These are phyloP conservation scores for Acleris emargana DNA, from an alignment of 2,888 invertebrate species.

Conservation along the genomic window DNA sequence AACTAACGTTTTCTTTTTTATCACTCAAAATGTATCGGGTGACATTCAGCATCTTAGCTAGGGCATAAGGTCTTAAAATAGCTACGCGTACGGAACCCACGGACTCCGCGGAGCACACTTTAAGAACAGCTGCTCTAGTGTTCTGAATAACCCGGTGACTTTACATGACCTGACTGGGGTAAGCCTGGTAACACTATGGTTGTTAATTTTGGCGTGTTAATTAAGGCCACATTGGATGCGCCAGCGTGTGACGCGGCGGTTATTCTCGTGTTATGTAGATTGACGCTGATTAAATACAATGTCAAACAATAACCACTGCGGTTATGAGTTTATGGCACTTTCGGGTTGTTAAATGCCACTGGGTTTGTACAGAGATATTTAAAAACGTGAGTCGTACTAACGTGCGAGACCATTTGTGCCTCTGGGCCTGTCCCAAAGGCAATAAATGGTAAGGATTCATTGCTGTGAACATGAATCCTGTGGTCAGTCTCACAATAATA, in stretches of 20 bases:
- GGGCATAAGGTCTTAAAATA: too few species aligned
- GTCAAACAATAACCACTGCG: slow-evolving; percentile 28
- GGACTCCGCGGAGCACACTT: too few species aligned
- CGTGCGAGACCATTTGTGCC: background rate
- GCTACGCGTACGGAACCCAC: too few species aligned
- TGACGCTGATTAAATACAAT: slow-evolving; percentile 37
- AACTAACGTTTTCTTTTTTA: too few species aligned
- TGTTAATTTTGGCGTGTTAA: slow-evolving; percentile 35
- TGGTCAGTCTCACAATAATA: too few species aligned
- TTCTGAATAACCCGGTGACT: too few species aligned
- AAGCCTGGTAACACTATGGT: slow-evolving; percentile 3
- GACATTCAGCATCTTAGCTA: too few species aligned
- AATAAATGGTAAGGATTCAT: too few species aligned
- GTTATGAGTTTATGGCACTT: slow-evolving; percentile 10
- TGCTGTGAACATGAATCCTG: too few species aligned
- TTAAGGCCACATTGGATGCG: slow-evolving; percentile 28
- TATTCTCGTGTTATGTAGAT: slow-evolving; percentile 36
- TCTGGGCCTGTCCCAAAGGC: too few species aligned
- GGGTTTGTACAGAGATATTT: background rate
- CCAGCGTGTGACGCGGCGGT: slow-evolving; percentile 28
- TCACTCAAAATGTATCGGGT: too few species aligned
- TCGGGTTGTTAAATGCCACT: background rate
- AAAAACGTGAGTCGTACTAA: background rate
- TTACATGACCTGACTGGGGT: slow-evolving; percentile 1
- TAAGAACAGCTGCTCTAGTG: too few species aligned